Evolutionary conservation across 2,888 invertebrate species (phyloP).

Genomic region (Pogonocherus hispidulus): DNA sequence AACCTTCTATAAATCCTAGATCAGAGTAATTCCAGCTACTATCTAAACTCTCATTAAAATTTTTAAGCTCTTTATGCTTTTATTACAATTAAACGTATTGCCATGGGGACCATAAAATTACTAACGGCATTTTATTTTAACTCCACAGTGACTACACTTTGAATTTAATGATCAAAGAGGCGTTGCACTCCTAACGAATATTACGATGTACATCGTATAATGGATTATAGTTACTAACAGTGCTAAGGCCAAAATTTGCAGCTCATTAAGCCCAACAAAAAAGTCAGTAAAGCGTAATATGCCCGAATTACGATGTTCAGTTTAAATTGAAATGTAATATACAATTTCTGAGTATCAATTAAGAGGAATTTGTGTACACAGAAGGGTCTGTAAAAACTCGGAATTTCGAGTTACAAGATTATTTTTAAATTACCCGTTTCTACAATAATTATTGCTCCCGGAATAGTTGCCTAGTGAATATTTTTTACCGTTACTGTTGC

Average conservation of each 20-base stretch:
- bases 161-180: constrained; percentile 3
- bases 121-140: constrained; percentile 1
- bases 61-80: not conserved
- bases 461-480: too few relatives aligned
- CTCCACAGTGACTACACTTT: not conserved
- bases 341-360: too few relatives aligned
- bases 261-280: not conserved
- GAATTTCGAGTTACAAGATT: too few relatives aligned
- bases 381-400: too few relatives aligned
- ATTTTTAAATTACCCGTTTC: too few relatives aligned
- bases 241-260: not conserved
- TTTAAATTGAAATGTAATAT: too few relatives aligned
- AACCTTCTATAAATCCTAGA: not conserved
- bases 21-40: not conserved
- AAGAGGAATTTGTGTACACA: too few relatives aligned
- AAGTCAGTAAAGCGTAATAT: not conserved
- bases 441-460: too few relatives aligned
- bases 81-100: not conserved
- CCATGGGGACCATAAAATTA: not conserved
- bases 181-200: not conserved
- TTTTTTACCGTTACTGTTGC: too few relatives aligned
- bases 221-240: not conserved
- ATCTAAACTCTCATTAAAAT: not conserved
- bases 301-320: not conserved
- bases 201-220: too few relatives aligned